A percentile compares a stretch with the other conserved stretches of the same genome.
phyloP scores from a whole-genome alignment of 2,888 invertebrate species.

The Cephus nigrinus region DNA sequence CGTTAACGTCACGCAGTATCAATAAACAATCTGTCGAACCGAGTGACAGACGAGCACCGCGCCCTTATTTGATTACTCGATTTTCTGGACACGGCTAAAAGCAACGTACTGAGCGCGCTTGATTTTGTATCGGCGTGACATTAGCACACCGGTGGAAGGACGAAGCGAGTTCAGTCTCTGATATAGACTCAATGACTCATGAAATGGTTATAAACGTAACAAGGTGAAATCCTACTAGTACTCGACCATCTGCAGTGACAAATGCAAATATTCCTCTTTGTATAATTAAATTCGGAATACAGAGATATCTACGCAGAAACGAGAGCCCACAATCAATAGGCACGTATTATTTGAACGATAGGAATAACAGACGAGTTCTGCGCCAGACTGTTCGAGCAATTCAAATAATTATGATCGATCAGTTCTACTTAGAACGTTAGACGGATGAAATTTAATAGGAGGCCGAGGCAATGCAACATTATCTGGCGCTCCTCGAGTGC shows the following conservation, averaged over 20 bases:
- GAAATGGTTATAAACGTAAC: not conserved
- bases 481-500: not conserved
- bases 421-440: slow-evolving; percentile 1
- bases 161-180: not conserved
- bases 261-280: not conserved
- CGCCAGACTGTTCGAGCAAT: not conserved
- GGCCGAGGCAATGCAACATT: slow-evolving; percentile 1
- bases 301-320: not conserved
- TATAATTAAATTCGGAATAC: not conserved
- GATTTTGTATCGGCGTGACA: not conserved
- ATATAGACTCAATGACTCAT: not conserved
- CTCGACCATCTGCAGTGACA: not conserved
- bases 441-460: not conserved
- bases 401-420: slow-evolving; percentile 5
- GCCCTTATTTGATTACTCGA: not conserved
- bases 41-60: not conserved
- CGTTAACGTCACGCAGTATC: not conserved
- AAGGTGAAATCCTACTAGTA: not conserved
- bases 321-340: not conserved
- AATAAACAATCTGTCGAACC: not conserved
- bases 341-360: not conserved
- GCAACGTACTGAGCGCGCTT: not conserved
- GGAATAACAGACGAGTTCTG: not conserved
- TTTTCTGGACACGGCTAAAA: not conserved
- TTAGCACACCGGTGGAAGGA: not conserved